Conservation (phyloP, 2,113 vertebrate genomes). For the Atrichornis clamosus region DNA sequence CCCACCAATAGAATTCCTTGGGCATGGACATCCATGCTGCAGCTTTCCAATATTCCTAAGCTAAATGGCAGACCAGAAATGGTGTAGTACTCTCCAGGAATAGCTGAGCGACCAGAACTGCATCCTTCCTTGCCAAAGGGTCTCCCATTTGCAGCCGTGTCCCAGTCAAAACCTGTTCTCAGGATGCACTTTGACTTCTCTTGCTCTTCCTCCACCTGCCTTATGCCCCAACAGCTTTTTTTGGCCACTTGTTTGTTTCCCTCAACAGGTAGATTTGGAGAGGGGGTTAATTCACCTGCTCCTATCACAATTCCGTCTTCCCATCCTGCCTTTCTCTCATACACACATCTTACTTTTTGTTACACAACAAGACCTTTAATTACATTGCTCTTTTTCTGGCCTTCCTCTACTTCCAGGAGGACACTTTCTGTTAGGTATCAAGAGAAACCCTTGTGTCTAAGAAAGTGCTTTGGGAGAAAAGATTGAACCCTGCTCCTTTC, state of each 20-base stretch:
- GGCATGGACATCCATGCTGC: not conserved
- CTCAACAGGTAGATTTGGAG: not conserved
- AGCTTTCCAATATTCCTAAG: not conserved
- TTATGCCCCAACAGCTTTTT: not conserved
- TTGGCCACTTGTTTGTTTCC: not conserved
- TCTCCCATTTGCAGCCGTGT: not conserved
- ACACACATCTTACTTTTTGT: not conserved
- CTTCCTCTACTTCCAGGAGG: not conserved
- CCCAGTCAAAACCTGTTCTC: not conserved
- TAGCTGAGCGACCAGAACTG: not conserved
- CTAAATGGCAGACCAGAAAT: not conserved
- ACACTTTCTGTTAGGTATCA: not conserved
- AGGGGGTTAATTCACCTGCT: not conserved
- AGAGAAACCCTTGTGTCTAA: not conserved
- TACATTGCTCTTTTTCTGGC: not conserved
- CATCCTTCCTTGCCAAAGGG: not conserved
- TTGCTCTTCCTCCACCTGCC: not conserved
- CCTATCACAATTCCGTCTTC: not conserved
- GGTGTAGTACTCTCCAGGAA: not conserved
- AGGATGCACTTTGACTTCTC: not conserved
- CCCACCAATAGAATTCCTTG: not conserved
- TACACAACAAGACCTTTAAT: not conserved
- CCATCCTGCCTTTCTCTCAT: not conserved
- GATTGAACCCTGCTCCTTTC: not conserved
- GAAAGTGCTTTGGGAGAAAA: not conserved